Base-by-base conservation (phyloP, 2,888 invertebrate genomes). In the Tenthredo mesomela region DNA sequence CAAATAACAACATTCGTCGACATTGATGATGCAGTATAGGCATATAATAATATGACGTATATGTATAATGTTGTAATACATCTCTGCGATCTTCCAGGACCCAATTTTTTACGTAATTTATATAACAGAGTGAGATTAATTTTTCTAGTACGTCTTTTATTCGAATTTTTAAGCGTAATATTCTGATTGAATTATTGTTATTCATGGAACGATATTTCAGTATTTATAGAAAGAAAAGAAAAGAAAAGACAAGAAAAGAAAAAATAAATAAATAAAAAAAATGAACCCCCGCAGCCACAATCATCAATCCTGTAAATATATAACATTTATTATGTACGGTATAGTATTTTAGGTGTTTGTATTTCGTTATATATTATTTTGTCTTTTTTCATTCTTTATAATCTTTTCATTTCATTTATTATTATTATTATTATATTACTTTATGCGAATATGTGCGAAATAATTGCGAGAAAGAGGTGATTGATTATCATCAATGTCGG, bases 1-100 rank as follows among this genome's bases (percentile, higher is more conserved):
- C 61, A 54, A 18, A 18, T 80, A 80, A 80, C n/a, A 54, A 50
- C n/a, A 50, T 40, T 80, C 80, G 80, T 80, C 80, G 80, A 80
- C 80, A 80, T 40, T 80, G 25, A 80, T 18, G 12, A 29, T 29
- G 29, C n/a, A n/a, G n/a, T 33, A 33, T 37, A 33, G 12, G 25
- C 29, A 50, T 71, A 12, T 1, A n/a, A n/a, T 29, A 2, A 29
- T 29, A 29, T 29, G 1, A 29, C 2, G 29, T 25, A 21, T 73
- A 29, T 10, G 25, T 15, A 18, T 77, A 6, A 6, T 15, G 10
- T 18, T 70, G 18, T 33, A 37, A 37, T 25, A 29, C 29, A 18
- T 33, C 70, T 70, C 18, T 70, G 33, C 58, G 75, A 75, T 75
- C 47, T 75, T 75, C 75, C 75, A 47, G 43, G 18, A 75, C n/a